These are phyloP conservation scores for Episyrphus balteatus DNA, from an alignment of 1,140 invertebrate genomes.

Conservation along the genomic window DNA sequence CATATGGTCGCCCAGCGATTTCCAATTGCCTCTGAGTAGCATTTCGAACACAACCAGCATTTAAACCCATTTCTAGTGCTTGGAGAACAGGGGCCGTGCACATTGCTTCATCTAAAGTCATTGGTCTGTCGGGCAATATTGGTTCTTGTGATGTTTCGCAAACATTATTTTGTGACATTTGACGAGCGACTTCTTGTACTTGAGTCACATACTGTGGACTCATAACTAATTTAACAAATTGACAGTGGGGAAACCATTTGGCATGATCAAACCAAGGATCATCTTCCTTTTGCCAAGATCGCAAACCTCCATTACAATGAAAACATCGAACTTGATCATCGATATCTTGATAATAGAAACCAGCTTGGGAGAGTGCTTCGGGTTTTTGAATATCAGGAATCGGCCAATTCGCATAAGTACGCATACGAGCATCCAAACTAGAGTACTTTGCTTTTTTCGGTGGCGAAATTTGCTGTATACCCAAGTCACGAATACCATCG, in stretches of 20 bases:
- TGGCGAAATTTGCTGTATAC: conserved; percentile 49
- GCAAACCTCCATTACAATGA: conserved; percentile 78
- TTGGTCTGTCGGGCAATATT: conserved; percentile 1
- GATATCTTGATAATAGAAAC: conserved; percentile 63
- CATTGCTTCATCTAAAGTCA: conserved; percentile 35
- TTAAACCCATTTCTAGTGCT: conserved; percentile 57
- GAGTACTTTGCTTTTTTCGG: conserved; percentile 50
- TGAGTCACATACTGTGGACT: conserved; percentile 62
- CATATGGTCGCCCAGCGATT: conserved; percentile 41
- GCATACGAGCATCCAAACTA: conserved; percentile 50
- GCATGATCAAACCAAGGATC: conserved; percentile 86
- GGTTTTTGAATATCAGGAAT: conserved; percentile 49
- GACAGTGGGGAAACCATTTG: conserved; percentile 77
- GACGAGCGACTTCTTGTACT: conserved; percentile 12
- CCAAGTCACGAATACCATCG: conserved; percentile 44
- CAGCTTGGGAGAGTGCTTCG: conserved; percentile 55
- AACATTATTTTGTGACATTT: neutral
- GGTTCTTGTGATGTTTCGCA: conserved; percentile 5
- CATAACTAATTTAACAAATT: conserved; percentile 64
- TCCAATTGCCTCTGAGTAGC: conserved; percentile 39
- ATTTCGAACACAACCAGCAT: conserved; percentile 51
- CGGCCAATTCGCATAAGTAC: conserved; percentile 55
- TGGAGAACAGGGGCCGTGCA: conserved; percentile 41
- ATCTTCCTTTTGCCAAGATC: conserved; percentile 75
- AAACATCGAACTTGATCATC: conserved; percentile 72